A percentile compares a stretch with the other conserved stretches of the same genome.
phyloP scores from a whole-genome alignment of 2,888 invertebrate genomes.

The Celastrina argiolus region DNA sequence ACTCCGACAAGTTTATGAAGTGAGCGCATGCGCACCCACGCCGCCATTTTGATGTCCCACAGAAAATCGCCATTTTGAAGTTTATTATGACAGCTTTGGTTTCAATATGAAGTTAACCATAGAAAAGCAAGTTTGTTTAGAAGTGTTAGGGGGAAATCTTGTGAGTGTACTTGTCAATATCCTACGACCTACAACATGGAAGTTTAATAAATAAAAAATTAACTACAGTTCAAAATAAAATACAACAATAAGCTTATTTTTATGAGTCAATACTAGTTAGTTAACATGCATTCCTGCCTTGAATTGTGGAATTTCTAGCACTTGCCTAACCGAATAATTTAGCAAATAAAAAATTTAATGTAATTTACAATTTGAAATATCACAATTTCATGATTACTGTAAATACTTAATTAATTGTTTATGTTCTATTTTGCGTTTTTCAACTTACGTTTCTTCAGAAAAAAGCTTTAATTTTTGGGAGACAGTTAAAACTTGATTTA shows the following conservation, averaged over 20 bases:
- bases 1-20: slow-evolving; percentile 95
- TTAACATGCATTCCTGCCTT: not conserved
- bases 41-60: not conserved
- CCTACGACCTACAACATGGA: no score
- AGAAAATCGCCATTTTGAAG: not conserved
- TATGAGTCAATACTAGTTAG: not conserved
- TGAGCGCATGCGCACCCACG: slow-evolving; percentile 53
- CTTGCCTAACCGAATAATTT: not conserved
- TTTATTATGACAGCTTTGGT: not conserved
- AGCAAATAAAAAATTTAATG: not conserved
- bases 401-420: not conserved
- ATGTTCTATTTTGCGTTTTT: not conserved
- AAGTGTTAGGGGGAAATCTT: not conserved
- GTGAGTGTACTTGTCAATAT: not conserved
- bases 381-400: not conserved
- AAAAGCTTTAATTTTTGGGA: not conserved
- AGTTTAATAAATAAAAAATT: no score
- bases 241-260: not conserved
- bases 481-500: not conserved
- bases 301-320: not conserved
- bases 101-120: not conserved
- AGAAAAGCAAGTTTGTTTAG: not conserved
- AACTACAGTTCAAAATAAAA: no score
- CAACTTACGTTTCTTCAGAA: not conserved
- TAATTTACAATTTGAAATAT: no score